Evolutionary conservation across 2,113 vertebrate genomes (phyloP).

Genomic region (Desmodus rotundus): DNA sequence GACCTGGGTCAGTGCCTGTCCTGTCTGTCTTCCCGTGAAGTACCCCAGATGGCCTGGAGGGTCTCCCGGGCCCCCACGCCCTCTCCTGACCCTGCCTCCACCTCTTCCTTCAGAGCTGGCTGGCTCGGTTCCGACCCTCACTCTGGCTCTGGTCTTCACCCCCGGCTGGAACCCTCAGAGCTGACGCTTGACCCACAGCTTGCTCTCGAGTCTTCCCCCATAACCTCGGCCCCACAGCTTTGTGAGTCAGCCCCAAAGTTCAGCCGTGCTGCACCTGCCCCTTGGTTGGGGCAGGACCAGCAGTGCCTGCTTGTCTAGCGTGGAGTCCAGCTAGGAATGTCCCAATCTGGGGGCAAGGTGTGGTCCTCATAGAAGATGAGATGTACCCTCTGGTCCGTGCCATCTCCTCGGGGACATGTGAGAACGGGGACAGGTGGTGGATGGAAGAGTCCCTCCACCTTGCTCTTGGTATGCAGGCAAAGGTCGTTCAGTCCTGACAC

Average conservation of each 20-base stretch:
- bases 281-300: not conserved
- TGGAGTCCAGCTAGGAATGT: too few species aligned
- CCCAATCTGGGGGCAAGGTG: not conserved
- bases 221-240: not conserved
- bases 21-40: not conserved
- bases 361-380: accelerated
- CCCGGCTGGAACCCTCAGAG: not conserved
- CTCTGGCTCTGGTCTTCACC: not conserved
- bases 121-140: not conserved
- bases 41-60: too few species aligned
- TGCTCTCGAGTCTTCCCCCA: not conserved
- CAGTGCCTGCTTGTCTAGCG: not conserved
- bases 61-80: accelerated
- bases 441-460: not conserved
- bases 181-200: not conserved
- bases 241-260: accelerated
- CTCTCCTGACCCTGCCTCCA: too few species aligned
- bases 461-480: not conserved
- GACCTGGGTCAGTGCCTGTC: not conserved
- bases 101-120: not conserved
- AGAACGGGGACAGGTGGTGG: not conserved
- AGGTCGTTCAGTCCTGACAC: not conserved
- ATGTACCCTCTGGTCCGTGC: not conserved
- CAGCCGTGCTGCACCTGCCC: not conserved
- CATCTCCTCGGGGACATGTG: not conserved